Percentiles rank a stretch among this genome's conserved stretches.
phyloP scores from a whole-genome alignment of 1,140 invertebrate genomes.

The Ooceraea biroi region DNA sequence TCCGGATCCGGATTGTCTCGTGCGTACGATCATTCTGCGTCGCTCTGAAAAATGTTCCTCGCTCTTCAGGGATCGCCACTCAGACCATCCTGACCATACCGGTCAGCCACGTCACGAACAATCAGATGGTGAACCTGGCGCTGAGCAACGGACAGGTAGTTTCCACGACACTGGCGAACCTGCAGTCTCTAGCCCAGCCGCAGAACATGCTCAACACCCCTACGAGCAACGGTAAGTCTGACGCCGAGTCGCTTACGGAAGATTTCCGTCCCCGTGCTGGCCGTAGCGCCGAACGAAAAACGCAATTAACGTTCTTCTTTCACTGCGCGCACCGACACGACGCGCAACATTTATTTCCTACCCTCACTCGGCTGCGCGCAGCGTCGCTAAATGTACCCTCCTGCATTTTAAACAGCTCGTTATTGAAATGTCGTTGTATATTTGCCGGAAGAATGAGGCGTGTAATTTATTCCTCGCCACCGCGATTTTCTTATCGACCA shows the following conservation, averaged over 20 bases:
- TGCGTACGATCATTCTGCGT: not conserved
- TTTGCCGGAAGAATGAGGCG: not conserved
- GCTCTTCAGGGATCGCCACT: constrained; percentile 92
- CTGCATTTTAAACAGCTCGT: not conserved
- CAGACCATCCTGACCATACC: constrained; percentile 98
- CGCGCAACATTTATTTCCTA: not conserved
- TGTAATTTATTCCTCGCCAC: not conserved
- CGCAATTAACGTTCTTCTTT: not conserved
- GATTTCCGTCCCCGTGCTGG: not conserved
- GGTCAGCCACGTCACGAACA: constrained; percentile 93
- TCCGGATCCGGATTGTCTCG: too few species aligned
- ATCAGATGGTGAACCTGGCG: constrained; percentile 93
- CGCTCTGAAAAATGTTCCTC: constrained; percentile 26
- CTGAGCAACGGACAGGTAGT: constrained; percentile 94
- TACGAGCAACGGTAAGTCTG: constrained; percentile 85
- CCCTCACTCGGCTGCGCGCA: not conserved
- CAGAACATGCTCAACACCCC: constrained; percentile 88
- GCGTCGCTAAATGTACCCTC: not conserved
- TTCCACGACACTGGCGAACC: constrained; percentile 93
- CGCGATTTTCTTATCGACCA: not conserved
- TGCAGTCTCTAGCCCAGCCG: constrained; percentile 92
- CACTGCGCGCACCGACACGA: not conserved
- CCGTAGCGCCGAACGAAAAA: not conserved
- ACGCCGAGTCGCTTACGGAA: not conserved
- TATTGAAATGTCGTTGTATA: not conserved